Base-by-base conservation (phyloP, 2,888 invertebrate genomes). In the Dasypogon diadema region DNA sequence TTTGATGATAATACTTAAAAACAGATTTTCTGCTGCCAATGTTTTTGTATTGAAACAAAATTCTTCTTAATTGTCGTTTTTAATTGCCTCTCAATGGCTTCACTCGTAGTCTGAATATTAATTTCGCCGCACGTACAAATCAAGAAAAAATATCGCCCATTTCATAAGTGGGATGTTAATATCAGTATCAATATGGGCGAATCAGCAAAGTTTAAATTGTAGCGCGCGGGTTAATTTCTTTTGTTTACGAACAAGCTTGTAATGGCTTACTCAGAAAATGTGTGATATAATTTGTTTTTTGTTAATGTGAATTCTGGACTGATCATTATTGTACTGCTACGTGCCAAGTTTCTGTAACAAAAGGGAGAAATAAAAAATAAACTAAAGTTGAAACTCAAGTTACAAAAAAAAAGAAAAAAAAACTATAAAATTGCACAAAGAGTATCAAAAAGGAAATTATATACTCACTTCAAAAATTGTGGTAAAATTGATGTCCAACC, bases 261-360 rank as follows among this genome's bases (percentile, higher is more conserved):
- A n/a, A n/a, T n/a, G n/a, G n/a, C 12, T 81, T 83, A 85, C 81
- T 86, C 84, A 78, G 84, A 90, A 83, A 90, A 90, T 82, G 92
- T 92, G 83, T 94, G 89, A 89, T 96, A 96, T 82, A 97, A 88
- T 88, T 96, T 96, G 87, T 94, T 95, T 89, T 97, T 97, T 86
- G 92, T 93, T 87, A 97, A 89, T 83, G 92, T 92, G 89, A 95
- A 97, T 84, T 92, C 93, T 82, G 93, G 92, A 88, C 95, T 94
- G 86, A 96, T 93, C 87, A 96, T 92, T 83, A 96, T 92, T 81
- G 95, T 94, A 85, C 93, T 93, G 87, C 93, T 91, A 87, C 93
- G 91, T 80, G 94, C 92, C 82, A 95, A 88, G 86, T 95, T 95
- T 89, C 95, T 95, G 89, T 76, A 80, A 42, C 3, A 42, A 12